Base-by-base conservation (phyloP, 1,140 invertebrate species). In the Odontomachus brunneus region DNA sequence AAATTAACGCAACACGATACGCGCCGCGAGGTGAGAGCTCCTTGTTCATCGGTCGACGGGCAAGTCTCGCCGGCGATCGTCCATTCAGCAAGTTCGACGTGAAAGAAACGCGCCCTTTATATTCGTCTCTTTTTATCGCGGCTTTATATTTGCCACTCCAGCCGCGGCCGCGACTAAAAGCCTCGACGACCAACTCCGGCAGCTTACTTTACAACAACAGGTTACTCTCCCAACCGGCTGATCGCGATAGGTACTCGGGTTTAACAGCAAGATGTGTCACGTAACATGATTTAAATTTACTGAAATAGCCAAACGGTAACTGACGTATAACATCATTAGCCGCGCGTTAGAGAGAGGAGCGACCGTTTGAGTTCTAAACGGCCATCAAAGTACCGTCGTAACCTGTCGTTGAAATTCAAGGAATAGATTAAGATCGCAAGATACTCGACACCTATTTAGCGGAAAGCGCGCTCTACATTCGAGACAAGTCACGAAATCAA, bases 1-100 rank as follows among this genome's bases (percentile, higher is more conserved):
- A 69, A 80, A 80, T 80, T 80, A 80, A 29, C 65, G 75, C 75
- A 80, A 80, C 75, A 69, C 65, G 75, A 80, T 80, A 63, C 65
- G 49, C 65, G n/a, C 57, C 33, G 22, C 12, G 19, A 33, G 29
- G 29, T 5, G 63, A 57, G 62, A 57, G 53, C 12, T 12, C 51
- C 33, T 22, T 69, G 65, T 69, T 78, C 63, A 44, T 69, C 26
- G 51, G n/a, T 12, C 19, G 29, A 38, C 12, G 26, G 22, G 57
- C 17, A 19, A 67, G 60, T 69, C 29, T n/a, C 49, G 29, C 38
- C 38, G 4, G 3, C 38, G 26, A 44, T 4, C 24, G 14, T 24
- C 48, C 19, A 33, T 67, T 76, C 49, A 67, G 26, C 11, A 55
- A 69, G 19, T 69, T 67, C 33, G 63, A 69, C 63, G 74, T 53